Percentiles rank a stretch among this genome's conserved stretches.
These are phyloP conservation scores for Paramormyrops hopkinsi DNA, from an alignment of 2,797 vertebrate genomes.

Conservation along the genomic window DNA sequence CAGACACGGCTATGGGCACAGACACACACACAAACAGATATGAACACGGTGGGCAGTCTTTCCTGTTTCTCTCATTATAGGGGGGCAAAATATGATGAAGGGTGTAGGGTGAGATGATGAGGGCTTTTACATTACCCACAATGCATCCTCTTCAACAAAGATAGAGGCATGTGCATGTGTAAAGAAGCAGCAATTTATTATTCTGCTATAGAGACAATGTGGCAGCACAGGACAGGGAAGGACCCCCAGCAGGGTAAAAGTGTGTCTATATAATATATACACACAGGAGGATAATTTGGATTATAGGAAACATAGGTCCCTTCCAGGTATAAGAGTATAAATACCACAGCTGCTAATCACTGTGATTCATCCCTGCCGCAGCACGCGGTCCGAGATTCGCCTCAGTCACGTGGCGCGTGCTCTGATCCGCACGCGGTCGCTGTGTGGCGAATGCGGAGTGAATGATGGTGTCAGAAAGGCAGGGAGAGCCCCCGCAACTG, in stretches of 20 bases:
- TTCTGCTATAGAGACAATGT: neutral
- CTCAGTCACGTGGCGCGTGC: neutral
- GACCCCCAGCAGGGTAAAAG: neutral
- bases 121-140: neutral
- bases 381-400: too few species aligned
- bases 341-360: neutral
- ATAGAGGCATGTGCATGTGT: neutral
- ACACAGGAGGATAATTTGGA: neutral
- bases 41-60: neutral
- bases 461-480: neutral
- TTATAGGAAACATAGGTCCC: neutral
- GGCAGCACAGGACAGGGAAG: neutral
- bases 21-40: neutral
- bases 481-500: constrained; percentile 48
- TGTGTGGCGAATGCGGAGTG: neutral
- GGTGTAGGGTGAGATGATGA: neutral
- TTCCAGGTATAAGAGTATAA: neutral
- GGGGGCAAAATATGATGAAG: neutral
- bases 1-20: neutral
- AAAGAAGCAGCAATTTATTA: neutral
- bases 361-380: neutral
- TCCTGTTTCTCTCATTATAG: neutral
- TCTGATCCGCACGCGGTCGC: neutral
- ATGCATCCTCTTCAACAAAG: neutral
- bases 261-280: neutral